Evolutionary conservation across 2,113 vertebrate species (phyloP).

Genomic region (Ictalurus furcatus): DNA sequence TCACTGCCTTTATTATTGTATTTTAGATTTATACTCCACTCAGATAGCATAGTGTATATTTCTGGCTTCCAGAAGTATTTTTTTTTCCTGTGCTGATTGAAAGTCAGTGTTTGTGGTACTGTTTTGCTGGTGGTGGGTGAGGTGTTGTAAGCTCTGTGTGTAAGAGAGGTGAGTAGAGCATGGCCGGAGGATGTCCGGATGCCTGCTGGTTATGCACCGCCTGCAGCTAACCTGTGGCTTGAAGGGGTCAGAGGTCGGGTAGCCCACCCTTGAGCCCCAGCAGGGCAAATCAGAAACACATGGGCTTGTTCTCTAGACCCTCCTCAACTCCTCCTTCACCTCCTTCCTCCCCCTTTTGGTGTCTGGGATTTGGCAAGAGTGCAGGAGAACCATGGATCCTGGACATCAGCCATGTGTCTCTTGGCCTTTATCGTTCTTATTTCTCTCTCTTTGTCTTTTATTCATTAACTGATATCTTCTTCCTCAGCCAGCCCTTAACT

Average conservation of each 20-base stretch:
- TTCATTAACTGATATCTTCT: not conserved
- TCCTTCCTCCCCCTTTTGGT: not conserved
- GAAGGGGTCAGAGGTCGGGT: slow-evolving; percentile 31
- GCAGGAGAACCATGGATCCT: not conserved
- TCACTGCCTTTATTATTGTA: not conserved
- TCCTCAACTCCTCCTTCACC: not conserved
- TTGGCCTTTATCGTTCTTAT: not conserved
- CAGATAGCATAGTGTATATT: slow-evolving; percentile 34
- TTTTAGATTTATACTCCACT: slow-evolving; percentile 45
- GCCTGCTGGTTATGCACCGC: not conserved
- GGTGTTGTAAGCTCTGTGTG: not conserved
- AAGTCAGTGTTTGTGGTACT: slow-evolving; percentile 23
- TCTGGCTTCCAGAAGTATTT: slow-evolving; percentile 29
- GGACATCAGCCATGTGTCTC: slow-evolving; percentile 6
- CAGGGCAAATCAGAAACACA: slow-evolving; percentile 49
- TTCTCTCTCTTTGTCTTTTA: not conserved
- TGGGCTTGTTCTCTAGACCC: slow-evolving; percentile 7
- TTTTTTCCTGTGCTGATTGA: slow-evolving; percentile 30
- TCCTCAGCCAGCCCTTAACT: not conserved
- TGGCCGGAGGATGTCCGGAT: not conserved
- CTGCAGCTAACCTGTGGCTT: slow-evolving; percentile 39
- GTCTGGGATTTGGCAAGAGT: not conserved
- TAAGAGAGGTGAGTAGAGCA: not conserved
- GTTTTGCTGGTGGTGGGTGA: not conserved
- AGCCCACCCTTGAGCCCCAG: slow-evolving; percentile 25